Percentiles rank a stretch among this genome's conserved stretches.
These are phyloP conservation scores for Onychomys torridus DNA, from an alignment of 2,797 vertebrate genomes.

Conservation along the genomic window DNA sequence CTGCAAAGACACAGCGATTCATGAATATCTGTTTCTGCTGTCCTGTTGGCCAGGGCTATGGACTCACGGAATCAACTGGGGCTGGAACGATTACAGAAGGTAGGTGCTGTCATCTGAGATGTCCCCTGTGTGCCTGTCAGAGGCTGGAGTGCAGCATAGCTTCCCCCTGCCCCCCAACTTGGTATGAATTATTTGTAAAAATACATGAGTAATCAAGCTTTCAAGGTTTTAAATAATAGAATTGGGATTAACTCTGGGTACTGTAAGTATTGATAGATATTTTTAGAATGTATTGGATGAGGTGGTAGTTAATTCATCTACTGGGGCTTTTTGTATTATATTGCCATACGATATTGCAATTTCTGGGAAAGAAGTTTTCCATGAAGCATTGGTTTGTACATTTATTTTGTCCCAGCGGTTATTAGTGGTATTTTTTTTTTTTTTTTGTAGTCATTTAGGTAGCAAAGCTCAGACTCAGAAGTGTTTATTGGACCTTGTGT, in stretches of 20 bases:
- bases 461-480: neutral
- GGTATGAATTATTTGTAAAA: neutral
- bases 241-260: neutral
- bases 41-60: slow-evolving; percentile 97
- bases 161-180: neutral
- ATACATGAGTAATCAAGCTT: neutral
- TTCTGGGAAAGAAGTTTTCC: slow-evolving; percentile 26
- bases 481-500: neutral
- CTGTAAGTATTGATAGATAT: neutral
- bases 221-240: neutral
- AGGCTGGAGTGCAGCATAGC: too few relatives aligned
- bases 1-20: slow-evolving; percentile 95
- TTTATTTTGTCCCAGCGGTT: slow-evolving; percentile 14
- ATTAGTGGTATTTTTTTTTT: neutral
- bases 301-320: neutral
- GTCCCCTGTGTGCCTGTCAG: fast-evolving
- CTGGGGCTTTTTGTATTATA: neutral
- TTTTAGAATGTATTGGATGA: neutral
- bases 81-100: slow-evolving; percentile 95
- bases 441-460: neutral
- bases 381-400: neutral
- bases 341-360: neutral
- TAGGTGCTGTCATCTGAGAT: slow-evolving; percentile 82
- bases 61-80: slow-evolving; percentile 96
- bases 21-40: slow-evolving; percentile 99